These are phyloP conservation scores for Sander lucioperca DNA, from an alignment of 2,113 vertebrate species.

Conservation along the genomic window DNA sequence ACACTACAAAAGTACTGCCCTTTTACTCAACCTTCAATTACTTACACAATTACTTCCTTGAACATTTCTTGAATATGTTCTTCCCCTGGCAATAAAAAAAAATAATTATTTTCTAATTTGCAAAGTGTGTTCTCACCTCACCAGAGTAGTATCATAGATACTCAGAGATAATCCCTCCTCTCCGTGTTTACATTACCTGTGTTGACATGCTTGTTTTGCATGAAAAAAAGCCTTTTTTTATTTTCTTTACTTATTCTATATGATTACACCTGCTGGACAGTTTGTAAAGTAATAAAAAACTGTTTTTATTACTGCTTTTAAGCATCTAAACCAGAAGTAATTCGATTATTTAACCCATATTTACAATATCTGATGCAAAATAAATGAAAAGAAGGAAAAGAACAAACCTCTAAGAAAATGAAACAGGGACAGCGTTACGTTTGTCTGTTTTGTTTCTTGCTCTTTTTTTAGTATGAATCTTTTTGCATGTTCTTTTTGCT, in stretches of 20 bases:
- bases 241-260: not conserved
- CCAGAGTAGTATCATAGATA: not conserved
- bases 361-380: not conserved
- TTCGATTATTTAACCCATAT: not conserved
- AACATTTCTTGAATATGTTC: not conserved
- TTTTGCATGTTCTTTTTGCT: not conserved
- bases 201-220: not conserved
- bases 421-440: not conserved
- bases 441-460: not conserved
- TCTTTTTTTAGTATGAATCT: not conserved
- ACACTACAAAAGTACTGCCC: constrained; percentile 54
- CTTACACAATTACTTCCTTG: constrained; percentile 24
- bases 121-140: constrained; percentile 25
- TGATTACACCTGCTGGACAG: not conserved
- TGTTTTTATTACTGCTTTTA: not conserved
- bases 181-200: not conserved
- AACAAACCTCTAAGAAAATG: not conserved
- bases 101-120: not conserved
- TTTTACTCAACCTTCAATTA: constrained; percentile 57
- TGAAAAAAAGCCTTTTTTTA: not conserved
- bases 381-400: not conserved
- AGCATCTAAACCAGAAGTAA: not conserved
- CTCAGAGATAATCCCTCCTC: not conserved
- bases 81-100: not conserved
- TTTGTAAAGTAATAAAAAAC: not conserved